Percentiles rank a stretch among this genome's conserved stretches.
These are phyloP conservation scores for Rhagoletis pomonella DNA, from an alignment of 1,140 invertebrate species.

Conservation along the genomic window DNA sequence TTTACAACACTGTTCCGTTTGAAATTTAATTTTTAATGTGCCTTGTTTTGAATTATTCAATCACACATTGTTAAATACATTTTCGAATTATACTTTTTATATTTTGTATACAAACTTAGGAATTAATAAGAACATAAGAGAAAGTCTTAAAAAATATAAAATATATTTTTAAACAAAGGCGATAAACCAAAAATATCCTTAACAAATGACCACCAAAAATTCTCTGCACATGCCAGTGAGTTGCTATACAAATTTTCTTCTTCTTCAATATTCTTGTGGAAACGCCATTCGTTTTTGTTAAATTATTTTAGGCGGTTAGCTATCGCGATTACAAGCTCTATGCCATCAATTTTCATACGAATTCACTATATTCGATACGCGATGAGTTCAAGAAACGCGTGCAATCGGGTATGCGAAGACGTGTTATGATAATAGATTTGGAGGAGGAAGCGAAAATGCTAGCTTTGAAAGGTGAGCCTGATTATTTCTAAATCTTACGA, in stretches of 20 bases:
- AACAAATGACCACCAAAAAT: background rate
- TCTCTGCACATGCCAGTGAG: background rate
- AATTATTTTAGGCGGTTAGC: background rate
- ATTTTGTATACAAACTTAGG: background rate
- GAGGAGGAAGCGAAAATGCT: constrained; percentile 17
- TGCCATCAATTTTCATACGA: constrained; percentile 46
- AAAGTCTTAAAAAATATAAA: constrained; percentile 1
- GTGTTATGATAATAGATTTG: constrained; percentile 36
- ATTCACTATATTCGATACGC: constrained; percentile 6
- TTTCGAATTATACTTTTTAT: background rate
- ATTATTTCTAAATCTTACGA: background rate
- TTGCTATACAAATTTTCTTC: background rate
- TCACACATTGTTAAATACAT: too few relatives aligned
- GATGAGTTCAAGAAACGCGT: constrained; percentile 50
- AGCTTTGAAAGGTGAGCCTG: background rate
- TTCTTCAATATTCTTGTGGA: background rate
- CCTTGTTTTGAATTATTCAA: too few relatives aligned
- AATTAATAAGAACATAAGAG: constrained; percentile 1
- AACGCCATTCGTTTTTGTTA: background rate
- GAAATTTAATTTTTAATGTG: too few relatives aligned
- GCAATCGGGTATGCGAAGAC: background rate
- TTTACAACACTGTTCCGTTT: too few relatives aligned
- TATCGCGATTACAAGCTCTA: constrained; percentile 30
- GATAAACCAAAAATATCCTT: background rate
- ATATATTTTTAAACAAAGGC: background rate